Percentiles rank a stretch among this genome's conserved stretches.
These are phyloP conservation scores for Nestor notabilis DNA, from an alignment of 2,113 vertebrate species.

Conservation along the genomic window DNA sequence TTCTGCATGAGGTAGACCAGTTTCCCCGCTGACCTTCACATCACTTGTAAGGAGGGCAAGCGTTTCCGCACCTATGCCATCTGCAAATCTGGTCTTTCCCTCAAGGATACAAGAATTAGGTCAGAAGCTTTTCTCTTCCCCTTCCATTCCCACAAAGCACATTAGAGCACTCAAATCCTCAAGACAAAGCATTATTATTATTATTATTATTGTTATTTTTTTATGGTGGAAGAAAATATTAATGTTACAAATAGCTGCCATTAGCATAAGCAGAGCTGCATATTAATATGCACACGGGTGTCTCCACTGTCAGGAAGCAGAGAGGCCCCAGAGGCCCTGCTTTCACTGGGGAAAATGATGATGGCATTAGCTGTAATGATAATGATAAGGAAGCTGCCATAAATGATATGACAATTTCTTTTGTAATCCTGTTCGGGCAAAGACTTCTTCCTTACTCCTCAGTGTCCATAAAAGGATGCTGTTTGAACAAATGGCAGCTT, in stretches of 20 bases:
- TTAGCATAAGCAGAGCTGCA: conserved; percentile 67
- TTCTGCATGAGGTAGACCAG: not conserved
- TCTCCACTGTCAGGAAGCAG: conserved; percentile 70
- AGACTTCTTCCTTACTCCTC: conserved; percentile 24
- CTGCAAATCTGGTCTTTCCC: conserved; percentile 5
- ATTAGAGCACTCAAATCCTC: conserved; percentile 74
- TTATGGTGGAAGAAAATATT: conserved; percentile 78
- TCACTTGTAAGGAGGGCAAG: not conserved
- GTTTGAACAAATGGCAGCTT: conserved; percentile 26
- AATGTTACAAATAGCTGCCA: conserved; percentile 77
- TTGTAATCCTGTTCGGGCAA: conserved; percentile 40
- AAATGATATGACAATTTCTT: conserved; percentile 64
- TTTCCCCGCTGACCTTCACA: not conserved
- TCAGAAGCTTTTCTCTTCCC: conserved; percentile 52
- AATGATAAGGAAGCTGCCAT: conserved; percentile 62
- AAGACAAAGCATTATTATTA: conserved; percentile 76
- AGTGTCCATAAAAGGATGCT: not conserved
- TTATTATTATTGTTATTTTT: conserved; percentile 67
- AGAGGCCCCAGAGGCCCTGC: conserved; percentile 71
- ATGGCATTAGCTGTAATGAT: conserved; percentile 65
- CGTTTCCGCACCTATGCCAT: not conserved
- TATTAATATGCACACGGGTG: conserved; percentile 76
- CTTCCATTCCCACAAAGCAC: conserved; percentile 48
- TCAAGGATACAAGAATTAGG: conserved; percentile 62
- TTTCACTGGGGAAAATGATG: conserved; percentile 73